These are phyloP conservation scores for Triplophysa rosa DNA, from an alignment of 2,113 vertebrate species.

Conservation along the genomic window DNA sequence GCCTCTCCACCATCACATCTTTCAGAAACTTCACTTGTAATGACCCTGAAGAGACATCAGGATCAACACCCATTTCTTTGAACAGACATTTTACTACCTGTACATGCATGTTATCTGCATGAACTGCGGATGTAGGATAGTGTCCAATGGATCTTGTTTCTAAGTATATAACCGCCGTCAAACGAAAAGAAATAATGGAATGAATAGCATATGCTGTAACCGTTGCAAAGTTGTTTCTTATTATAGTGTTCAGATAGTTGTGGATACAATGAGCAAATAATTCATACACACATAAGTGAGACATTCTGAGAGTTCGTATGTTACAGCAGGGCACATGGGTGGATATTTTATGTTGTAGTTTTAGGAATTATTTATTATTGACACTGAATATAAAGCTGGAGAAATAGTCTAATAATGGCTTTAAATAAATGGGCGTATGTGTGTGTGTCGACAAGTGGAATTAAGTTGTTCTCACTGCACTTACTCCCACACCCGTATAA, in stretches of 20 bases:
- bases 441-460: conserved; percentile 40
- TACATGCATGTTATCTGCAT: neutral
- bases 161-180: too few species aligned
- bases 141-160: neutral
- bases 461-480: conserved; percentile 37
- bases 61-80: neutral
- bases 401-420: neutral
- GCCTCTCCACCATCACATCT: conserved; percentile 29
- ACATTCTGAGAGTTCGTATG: too few species aligned
- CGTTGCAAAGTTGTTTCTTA: too few species aligned
- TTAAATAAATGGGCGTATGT: neutral
- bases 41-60: conserved; percentile 6
- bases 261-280: too few species aligned
- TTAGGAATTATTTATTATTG: too few species aligned
- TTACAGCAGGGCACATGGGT: too few species aligned
- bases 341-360: too few species aligned
- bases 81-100: neutral
- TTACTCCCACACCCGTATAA: conserved; percentile 40
- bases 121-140: neutral
- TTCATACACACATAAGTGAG: too few species aligned
- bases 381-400: neutral
- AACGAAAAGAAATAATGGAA: too few species aligned
- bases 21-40: conserved; percentile 33
- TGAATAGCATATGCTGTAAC: too few species aligned
- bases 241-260: too few species aligned